These are phyloP conservation scores for Drosophila kanekoi DNA, from an alignment of 2,888 invertebrate species.

Conservation along the genomic window DNA sequence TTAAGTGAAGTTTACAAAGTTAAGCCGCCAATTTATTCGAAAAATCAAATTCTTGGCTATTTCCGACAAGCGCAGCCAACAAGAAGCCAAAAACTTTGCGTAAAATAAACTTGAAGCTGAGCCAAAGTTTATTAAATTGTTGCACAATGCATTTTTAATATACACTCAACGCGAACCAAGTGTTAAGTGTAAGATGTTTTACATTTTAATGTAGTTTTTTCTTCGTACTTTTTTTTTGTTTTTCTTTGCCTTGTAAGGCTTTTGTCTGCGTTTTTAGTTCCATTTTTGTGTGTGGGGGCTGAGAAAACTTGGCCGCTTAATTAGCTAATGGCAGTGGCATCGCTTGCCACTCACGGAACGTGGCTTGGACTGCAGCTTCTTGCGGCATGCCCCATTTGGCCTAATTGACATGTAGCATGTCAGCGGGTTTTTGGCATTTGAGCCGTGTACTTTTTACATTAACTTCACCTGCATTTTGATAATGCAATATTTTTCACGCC, in stretches of 20 bases:
- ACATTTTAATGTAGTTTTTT: slow-evolving; percentile 22
- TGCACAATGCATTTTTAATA: slow-evolving; percentile 23
- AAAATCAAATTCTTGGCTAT: not conserved
- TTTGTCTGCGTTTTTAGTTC: slow-evolving; percentile 41
- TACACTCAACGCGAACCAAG: slow-evolving; percentile 13
- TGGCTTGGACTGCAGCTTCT: slow-evolving; percentile 34
- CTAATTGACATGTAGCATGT: slow-evolving; percentile 59
- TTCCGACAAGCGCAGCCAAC: not conserved
- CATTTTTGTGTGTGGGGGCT: slow-evolving; percentile 5
- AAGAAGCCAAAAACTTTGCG: slow-evolving; percentile 1
- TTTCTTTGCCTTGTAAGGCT: slow-evolving; percentile 21
- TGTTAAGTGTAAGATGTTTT: slow-evolving; percentile 20
- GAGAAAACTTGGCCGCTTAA: slow-evolving; percentile 51
- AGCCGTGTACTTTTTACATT: slow-evolving; percentile 21
- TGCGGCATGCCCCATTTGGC: slow-evolving; percentile 46
- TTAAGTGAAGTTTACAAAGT: not conserved
- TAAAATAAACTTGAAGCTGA: slow-evolving; percentile 1
- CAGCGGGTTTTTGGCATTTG: slow-evolving; percentile 33
- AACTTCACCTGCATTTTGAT: slow-evolving; percentile 45
- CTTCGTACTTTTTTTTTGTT: not conserved
- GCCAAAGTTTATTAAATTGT: slow-evolving; percentile 23
- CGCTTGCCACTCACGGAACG: slow-evolving; percentile 49
- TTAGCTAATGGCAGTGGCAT: slow-evolving; percentile 65
- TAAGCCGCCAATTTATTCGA: slow-evolving; percentile 1
- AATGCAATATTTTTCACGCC: slow-evolving; percentile 31